Base-by-base conservation (phyloP, 1,140 invertebrate species). In the Daktulosphaira vitifoliae region DNA sequence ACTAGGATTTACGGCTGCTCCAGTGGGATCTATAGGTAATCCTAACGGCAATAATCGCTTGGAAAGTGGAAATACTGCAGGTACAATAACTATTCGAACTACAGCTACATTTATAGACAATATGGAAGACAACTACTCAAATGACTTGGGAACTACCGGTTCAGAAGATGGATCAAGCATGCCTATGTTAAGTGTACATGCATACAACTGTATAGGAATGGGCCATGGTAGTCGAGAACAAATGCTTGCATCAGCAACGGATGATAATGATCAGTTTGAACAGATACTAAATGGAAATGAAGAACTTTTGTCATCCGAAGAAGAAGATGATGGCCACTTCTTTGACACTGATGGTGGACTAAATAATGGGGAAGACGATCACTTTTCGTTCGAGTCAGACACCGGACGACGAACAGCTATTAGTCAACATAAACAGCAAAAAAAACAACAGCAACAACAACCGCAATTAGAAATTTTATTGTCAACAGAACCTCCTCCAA, bases 151-250 rank as follows among this genome's bases (percentile, higher is more conserved):
- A 13, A 16, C 56, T 6, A 25, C 25, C 25, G 42, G 23, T 4
- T 6, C 29, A 33, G 29, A 33, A 5, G 29, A 33, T 33, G 29
- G 29, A 11, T 33, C 29, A 6, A 11, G 29, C 5, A 33, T 33
- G 29, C 29, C 29, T 33, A 89, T 89, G 67, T 85, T 88, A 20
- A 88, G 86, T 13, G 86, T 90, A 0, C 89, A 89, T 71, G 87
- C 87, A 1, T 89, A 89, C 53, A 87, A 86, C 1, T 90, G 88
- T 71, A 39, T 62, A 4, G 56, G 56, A 8, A 42, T 33, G 56
- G 0, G 56, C 39, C 0, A 25, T 39, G 42, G 54, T 4, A 46
- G 44, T 16, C 11, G 56, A 23, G 56, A 62, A 62, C 56, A 18
- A 4, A 23, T 25, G 23, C 26, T 16, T 2, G 25, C 51, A 13